Percentiles rank a stretch among this genome's conserved stretches.
These are phyloP conservation scores for Hemitrygon akajei DNA, from an alignment of 2,797 vertebrate genomes.

Conservation along the genomic window DNA sequence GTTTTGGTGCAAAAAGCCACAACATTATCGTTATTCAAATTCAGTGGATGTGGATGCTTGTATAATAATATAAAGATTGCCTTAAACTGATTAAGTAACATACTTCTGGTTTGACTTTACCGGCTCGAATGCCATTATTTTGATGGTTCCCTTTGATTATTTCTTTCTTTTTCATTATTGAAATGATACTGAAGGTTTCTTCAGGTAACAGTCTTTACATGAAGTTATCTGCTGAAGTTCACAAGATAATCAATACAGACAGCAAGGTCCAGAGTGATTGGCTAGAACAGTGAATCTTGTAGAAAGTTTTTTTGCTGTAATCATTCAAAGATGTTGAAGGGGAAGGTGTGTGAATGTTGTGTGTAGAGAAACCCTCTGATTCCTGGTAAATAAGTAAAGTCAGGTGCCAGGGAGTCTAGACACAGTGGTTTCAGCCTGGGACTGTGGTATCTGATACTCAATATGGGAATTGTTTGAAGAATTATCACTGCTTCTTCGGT, in stretches of 20 bases:
- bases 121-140: conserved; percentile 50
- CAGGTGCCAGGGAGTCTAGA: conserved; percentile 99
- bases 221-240: conserved; percentile 64
- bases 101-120: conserved; percentile 49
- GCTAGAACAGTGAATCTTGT: conserved; percentile 63
- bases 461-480: conserved; percentile 80
- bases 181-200: conserved; percentile 54
- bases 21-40: conserved; percentile 38
- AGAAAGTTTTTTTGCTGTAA: conserved; percentile 66
- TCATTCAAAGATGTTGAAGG: conserved; percentile 77
- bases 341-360: conserved; percentile 55
- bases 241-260: conserved; percentile 72
- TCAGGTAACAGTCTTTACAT: conserved; percentile 39
- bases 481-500: conserved; percentile 75
- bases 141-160: conserved; percentile 47
- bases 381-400: conserved; percentile 89
- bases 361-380: conserved; percentile 70
- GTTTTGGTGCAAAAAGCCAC: neutral
- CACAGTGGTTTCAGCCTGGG: conserved; percentile 82
- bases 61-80: conserved; percentile 59
- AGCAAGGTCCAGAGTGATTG: conserved; percentile 58
- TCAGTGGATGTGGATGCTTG: conserved; percentile 63
- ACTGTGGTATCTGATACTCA: conserved; percentile 94
- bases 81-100: conserved; percentile 59
- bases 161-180: conserved; percentile 63